Conservation (phyloP, 2,113 vertebrate species). For the Progne subis region DNA sequence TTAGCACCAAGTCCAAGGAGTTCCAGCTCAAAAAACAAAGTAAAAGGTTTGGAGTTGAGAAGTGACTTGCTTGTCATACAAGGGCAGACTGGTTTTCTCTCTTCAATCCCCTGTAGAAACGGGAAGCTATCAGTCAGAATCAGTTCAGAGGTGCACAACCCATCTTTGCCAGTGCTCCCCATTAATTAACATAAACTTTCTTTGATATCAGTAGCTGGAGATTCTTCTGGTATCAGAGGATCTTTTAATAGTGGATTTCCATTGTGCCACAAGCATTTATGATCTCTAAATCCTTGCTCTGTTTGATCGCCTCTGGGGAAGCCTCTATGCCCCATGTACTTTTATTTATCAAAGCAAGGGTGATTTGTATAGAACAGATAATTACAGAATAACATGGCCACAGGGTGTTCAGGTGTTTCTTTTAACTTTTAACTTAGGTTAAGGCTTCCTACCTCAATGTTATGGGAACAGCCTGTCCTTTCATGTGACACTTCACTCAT, state of each 20-base stretch:
- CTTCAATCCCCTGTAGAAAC: not conserved
- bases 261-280: not conserved
- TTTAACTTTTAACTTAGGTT: not conserved
- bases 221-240: not conserved
- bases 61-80: not conserved
- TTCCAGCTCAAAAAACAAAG: not conserved
- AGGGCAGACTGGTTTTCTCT: not conserved
- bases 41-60: not conserved
- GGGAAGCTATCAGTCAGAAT: not conserved
- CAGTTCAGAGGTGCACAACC: not conserved
- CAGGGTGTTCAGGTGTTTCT: conserved; percentile 8
- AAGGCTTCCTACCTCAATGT: not conserved
- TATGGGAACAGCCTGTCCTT: not conserved
- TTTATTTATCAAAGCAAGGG: not conserved
- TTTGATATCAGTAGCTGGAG: not conserved
- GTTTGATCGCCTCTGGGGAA: accelerated
- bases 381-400: not conserved
- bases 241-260: not conserved
- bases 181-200: not conserved
- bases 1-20: not conserved
- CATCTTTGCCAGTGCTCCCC: not conserved
- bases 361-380: not conserved
- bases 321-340: not conserved
- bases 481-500: not conserved
- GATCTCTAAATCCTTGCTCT: not conserved